These are phyloP conservation scores for Andrena cerasifolii DNA, from an alignment of 1,140 invertebrate genomes.

Conservation along the genomic window DNA sequence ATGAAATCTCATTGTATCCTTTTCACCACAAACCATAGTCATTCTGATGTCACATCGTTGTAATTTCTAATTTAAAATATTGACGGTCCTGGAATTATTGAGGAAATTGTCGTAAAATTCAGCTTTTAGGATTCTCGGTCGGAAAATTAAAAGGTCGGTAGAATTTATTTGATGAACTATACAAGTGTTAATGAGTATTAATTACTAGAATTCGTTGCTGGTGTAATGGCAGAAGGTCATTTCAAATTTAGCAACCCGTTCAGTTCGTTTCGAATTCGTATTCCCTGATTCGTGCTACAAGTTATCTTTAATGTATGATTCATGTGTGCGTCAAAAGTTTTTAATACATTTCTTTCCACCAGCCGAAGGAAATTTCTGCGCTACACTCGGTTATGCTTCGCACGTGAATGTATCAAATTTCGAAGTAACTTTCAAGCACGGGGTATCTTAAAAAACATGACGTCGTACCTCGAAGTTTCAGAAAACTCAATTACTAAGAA, in stretches of 20 bases:
- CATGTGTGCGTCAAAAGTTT: neutral
- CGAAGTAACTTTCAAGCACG: neutral
- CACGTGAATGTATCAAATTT: slow-evolving; percentile 3
- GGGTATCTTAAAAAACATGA: slow-evolving; percentile 14
- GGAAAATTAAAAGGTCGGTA: no score
- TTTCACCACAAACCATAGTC: no score
- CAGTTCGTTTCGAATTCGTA: neutral
- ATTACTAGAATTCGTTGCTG: no score
- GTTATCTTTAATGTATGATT: neutral
- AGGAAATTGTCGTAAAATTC: no score
- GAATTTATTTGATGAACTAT: no score
- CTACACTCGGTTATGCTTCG: neutral
- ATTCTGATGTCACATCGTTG: neutral
- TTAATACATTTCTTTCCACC: neutral
- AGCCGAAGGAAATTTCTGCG: no score
- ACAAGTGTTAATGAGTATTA: no score
- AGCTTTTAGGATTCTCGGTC: no score
- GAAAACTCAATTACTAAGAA: slow-evolving; percentile 3
- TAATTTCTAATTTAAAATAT: neutral
- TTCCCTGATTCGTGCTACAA: neutral
- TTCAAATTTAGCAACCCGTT: neutral
- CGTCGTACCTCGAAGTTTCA: neutral
- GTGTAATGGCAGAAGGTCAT: neutral
- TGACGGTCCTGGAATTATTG: no score
- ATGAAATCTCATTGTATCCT: no score